A percentile compares a stretch with the other conserved stretches of the same genome.
These are phyloP conservation scores for Tupiocoris notatus DNA, from an alignment of 2,888 invertebrate genomes.

Conservation along the genomic window DNA sequence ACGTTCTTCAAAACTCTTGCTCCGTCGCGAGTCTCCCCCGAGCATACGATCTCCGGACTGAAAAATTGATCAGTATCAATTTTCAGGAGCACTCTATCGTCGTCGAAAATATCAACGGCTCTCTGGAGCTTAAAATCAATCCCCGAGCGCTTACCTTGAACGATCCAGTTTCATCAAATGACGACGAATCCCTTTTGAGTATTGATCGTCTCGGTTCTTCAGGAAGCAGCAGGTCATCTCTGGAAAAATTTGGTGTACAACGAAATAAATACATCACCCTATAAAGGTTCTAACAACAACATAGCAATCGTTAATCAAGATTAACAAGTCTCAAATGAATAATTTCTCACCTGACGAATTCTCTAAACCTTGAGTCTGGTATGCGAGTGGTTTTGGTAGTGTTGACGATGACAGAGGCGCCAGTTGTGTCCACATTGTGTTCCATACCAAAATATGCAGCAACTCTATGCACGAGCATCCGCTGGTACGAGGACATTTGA, in stretches of 20 bases:
- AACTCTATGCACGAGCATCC: slow-evolving; percentile 93
- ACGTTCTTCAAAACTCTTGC: slow-evolving; percentile 87
- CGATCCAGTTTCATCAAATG: slow-evolving; percentile 63
- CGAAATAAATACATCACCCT: too few relatives aligned
- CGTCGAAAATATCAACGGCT: too few relatives aligned
- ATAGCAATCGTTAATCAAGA: too few relatives aligned
- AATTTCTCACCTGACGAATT: slow-evolving; percentile 64
- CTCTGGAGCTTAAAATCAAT: too few relatives aligned
- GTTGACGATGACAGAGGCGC: slow-evolving; percentile 80
- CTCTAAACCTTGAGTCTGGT: slow-evolving; percentile 70
- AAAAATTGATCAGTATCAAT: slow-evolving; percentile 39
- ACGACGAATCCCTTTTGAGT: slow-evolving; percentile 76
- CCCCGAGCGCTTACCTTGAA: slow-evolving; percentile 51
- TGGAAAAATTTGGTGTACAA: too few relatives aligned
- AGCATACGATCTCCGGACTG: slow-evolving; percentile 63
- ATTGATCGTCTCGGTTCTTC: slow-evolving; percentile 75
- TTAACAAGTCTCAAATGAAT: too few relatives aligned
- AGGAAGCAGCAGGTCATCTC: slow-evolving; percentile 62
- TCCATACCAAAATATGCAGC: slow-evolving; percentile 92
- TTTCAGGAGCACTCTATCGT: background rate
- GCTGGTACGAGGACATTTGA: slow-evolving; percentile 91
- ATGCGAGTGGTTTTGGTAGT: slow-evolving; percentile 70
- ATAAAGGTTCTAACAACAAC: too few relatives aligned
- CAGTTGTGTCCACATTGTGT: slow-evolving; percentile 85
- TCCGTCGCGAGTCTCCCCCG: slow-evolving; percentile 65